These are phyloP conservation scores for Bradypus variegatus DNA, from an alignment of 2,797 vertebrate species.

Conservation along the genomic window DNA sequence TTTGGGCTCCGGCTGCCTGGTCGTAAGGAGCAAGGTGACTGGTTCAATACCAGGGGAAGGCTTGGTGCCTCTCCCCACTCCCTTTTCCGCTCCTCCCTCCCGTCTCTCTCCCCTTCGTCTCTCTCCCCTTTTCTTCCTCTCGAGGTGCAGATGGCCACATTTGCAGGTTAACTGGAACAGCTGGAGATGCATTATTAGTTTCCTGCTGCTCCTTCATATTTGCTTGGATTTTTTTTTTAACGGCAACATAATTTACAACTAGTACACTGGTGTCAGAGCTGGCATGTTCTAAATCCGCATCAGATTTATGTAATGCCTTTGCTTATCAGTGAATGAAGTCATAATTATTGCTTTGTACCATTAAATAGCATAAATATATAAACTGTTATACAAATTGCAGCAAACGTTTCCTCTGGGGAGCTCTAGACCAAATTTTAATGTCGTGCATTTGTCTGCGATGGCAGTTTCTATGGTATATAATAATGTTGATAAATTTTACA, in stretches of 20 bases:
- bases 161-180: constrained; percentile 99
- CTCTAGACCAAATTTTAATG: constrained; percentile 86
- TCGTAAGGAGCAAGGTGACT: constrained; percentile 81
- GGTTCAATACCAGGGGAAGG: constrained; percentile 67
- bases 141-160: constrained; percentile 98
- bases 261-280: constrained; percentile 79
- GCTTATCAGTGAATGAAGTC: constrained; percentile 82
- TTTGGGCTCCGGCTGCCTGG: constrained; percentile 55
- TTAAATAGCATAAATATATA: constrained; percentile 85
- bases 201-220: constrained; percentile 99
- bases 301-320: constrained; percentile 77
- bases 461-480: constrained; percentile 85
- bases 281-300: constrained; percentile 77
- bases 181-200: constrained; percentile 99
- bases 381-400: constrained; percentile 82
- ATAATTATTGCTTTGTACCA: constrained; percentile 85
- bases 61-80: constrained; percentile 68
- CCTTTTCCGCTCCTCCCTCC: constrained; percentile 43
- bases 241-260: constrained; percentile 86
- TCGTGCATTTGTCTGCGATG: constrained; percentile 82
- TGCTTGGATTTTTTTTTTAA: constrained; percentile 83
- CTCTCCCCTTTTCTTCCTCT: constrained; percentile 77
- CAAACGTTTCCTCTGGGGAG: constrained; percentile 78
- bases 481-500: constrained; percentile 84
- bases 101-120: constrained; percentile 70